phyloP scores from a whole-genome alignment of 2,797 vertebrate species.

The Neosilurus mollespiculum region DNA sequence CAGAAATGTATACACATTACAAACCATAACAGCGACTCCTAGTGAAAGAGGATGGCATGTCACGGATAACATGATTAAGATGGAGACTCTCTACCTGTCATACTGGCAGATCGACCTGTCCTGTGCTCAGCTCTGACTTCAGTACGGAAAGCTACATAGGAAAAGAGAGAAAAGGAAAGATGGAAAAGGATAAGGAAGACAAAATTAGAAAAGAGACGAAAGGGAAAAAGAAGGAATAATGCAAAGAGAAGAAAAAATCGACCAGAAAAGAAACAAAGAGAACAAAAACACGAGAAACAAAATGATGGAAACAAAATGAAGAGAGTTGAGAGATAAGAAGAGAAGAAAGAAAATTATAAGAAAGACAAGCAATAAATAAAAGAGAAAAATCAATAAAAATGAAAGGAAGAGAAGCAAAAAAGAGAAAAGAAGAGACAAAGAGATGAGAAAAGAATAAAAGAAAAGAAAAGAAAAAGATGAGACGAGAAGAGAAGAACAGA shows the following conservation, averaged over 20 bases:
- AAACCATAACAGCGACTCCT: neutral
- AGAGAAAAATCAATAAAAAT: too few species aligned
- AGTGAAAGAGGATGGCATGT: slow-evolving; percentile 2
- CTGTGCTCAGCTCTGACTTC: slow-evolving; percentile 77
- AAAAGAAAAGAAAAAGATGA: neutral
- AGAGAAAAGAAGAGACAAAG: too few species aligned
- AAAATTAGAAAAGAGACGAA: neutral
- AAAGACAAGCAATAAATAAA: neutral
- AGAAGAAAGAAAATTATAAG: neutral
- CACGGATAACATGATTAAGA: neutral
- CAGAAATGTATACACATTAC: neutral
- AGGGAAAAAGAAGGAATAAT: neutral
- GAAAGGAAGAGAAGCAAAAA: neutral
- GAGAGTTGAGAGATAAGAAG: too few species aligned
- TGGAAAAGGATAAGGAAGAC: neutral
- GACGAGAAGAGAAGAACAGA: neutral
- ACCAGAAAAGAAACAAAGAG: neutral
- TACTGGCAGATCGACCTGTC: slow-evolving; percentile 75
- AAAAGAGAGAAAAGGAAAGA: slow-evolving; percentile 30
- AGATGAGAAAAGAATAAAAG: neutral
- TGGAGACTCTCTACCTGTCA: slow-evolving; percentile 69
- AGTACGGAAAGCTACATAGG: slow-evolving; percentile 69
- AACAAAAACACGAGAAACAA: neutral
- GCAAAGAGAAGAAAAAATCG: neutral
- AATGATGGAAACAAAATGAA: neutral